Base-by-base conservation (phyloP, 2,113 vertebrate genomes). In the Nerophis lumbriciformis region DNA sequence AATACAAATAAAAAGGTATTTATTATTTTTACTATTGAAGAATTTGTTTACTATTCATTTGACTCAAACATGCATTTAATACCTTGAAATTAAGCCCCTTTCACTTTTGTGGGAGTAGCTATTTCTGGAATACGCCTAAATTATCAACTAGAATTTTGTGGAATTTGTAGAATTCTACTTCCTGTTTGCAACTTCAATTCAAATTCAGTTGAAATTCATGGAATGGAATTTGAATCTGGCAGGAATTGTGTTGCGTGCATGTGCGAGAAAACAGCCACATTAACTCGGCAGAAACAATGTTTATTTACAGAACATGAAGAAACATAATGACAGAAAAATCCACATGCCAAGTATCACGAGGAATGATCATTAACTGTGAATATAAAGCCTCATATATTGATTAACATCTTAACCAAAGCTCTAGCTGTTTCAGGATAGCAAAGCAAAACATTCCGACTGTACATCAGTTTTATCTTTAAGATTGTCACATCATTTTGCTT, bases 401-500 rank as follows among this genome's bases (percentile, higher is more conserved):
- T 58, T 35, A 45, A 11, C 0, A 48, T 12, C n/a, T 60, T n/a
- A 21, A 12, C 44, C 12, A 55, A 54, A 38, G 7, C 6, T 54
- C 35, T 38, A 38, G 8, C 2, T 42, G 39, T 42, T 42, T 42
- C 39, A 42, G 39, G 15, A 56, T 42, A 38, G 1, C 28, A 28
- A 55, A 11, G 19, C n/a, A n/a, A 44, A 57, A 44, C 15, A 21
- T 28, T 63, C 19, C 19, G 19, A 19, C 38, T 1, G 5, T 5
- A 48, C 4, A 63, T 19, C 8, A 2, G 35, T 12, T 39, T 14
- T 11, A 39, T 58, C 39, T 48, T 63, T 58, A 49, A 50, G 55
- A 73, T 68, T 63, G 60, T 64, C 71, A 37, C n/a, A 48, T 38
- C 5, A 8, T 59, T 48, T 61, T 56, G 7, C 42, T 39, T 12